Percentiles rank a stretch among this genome's conserved stretches.
These are phyloP conservation scores for Barnardius zonarius DNA, from an alignment of 2,113 vertebrate species.

Conservation along the genomic window DNA sequence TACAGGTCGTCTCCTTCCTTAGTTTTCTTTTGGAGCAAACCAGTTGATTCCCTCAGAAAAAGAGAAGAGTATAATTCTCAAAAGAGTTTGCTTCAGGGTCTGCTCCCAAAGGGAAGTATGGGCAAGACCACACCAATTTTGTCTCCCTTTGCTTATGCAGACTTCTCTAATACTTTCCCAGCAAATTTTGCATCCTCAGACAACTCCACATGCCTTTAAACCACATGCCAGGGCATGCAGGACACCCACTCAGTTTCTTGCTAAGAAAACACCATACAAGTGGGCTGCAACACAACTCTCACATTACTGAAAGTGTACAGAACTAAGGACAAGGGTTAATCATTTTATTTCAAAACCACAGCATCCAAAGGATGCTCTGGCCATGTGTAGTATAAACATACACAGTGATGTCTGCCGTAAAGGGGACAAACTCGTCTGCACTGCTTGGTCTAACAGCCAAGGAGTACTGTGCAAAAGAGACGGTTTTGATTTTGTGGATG, in stretches of 20 bases:
- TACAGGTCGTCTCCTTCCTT: neutral
- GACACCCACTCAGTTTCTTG: conserved; percentile 41
- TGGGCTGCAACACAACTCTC: neutral
- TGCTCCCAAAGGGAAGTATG: neutral
- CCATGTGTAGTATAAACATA: neutral
- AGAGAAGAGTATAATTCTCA: neutral
- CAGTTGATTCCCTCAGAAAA: neutral
- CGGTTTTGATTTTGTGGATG: neutral
- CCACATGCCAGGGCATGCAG: conserved; percentile 3
- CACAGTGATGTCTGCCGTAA: neutral
- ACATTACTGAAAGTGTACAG: neutral
- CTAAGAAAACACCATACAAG: neutral
- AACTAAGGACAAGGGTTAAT: neutral
- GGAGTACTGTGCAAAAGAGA: neutral
- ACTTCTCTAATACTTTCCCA: conserved; percentile 1
- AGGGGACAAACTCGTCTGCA: neutral
- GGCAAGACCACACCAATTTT: conserved; percentile 3
- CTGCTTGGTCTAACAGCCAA: neutral
- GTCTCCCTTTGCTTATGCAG: neutral
- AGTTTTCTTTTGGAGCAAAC: neutral
- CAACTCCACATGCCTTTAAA: conserved; percentile 3
- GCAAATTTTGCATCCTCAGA: conserved; percentile 18
- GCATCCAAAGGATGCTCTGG: neutral
- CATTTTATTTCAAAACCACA: neutral
- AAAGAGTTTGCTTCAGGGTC: conserved; percentile 9